A percentile compares a stretch with the other conserved stretches of the same genome.
phyloP scores from a whole-genome alignment of 2,797 vertebrate species.

The Microctenopoma stevenorrisi region DNA sequence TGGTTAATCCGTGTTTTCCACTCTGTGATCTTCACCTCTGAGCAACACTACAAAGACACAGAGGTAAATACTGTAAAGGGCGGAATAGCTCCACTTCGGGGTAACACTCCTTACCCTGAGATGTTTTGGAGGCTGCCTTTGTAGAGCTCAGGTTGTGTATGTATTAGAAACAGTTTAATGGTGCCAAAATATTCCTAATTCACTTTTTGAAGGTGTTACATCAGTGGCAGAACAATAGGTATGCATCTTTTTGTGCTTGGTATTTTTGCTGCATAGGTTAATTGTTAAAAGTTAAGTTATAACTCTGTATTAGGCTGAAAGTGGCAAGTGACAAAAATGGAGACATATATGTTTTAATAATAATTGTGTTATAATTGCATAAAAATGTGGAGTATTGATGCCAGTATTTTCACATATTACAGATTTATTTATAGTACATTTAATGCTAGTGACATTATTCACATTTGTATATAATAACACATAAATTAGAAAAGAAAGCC shows the following conservation, averaged over 20 bases:
- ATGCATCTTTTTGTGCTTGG: background rate
- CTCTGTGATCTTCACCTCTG: slow-evolving; percentile 43
- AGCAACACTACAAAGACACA: slow-evolving; percentile 14
- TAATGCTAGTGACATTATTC: background rate
- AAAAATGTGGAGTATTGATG: background rate
- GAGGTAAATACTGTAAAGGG: slow-evolving; percentile 15
- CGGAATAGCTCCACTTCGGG: slow-evolving; percentile 21
- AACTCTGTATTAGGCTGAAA: background rate
- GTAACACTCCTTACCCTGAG: slow-evolving; percentile 12
- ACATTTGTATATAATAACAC: background rate
- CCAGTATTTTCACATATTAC: background rate
- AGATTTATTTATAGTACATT: background rate
- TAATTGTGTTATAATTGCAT: background rate
- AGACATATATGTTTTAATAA: background rate
- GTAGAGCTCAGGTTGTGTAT: slow-evolving; percentile 1
- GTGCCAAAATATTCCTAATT: slow-evolving; percentile 32
- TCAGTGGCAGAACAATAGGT: background rate
- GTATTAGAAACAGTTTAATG: slow-evolving; percentile 22
- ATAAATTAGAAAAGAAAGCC: background rate
- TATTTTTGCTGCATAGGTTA: background rate
- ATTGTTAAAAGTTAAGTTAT: background rate
- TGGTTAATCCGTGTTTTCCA: slow-evolving; percentile 42
- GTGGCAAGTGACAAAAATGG: background rate
- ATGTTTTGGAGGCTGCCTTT: slow-evolving; percentile 16
- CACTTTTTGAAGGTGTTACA: slow-evolving; percentile 6